phyloP scores from a whole-genome alignment of 1,140 invertebrate species.

The Artemia franciscana region DNA sequence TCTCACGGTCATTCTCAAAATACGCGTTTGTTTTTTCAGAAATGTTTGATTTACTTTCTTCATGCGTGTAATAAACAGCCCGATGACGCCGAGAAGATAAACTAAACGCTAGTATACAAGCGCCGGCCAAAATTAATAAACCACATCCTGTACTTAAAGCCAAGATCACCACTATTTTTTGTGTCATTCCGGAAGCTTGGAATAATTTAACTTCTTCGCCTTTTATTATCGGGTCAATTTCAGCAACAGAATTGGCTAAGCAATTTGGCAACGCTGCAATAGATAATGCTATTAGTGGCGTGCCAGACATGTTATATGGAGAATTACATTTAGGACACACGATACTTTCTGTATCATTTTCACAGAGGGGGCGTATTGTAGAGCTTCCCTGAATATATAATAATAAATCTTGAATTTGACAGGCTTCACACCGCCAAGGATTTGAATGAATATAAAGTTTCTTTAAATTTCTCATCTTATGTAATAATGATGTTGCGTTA shows the following conservation, averaged over 20 bases:
- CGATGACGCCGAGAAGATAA: neutral
- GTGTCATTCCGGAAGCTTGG: neutral
- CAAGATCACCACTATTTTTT: neutral
- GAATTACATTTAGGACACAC: constrained; percentile 10
- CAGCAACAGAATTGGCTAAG: constrained; percentile 12
- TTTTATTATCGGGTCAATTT: neutral
- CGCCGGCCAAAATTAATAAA: neutral
- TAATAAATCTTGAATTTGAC: constrained; percentile 13
- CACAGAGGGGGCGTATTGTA: neutral
- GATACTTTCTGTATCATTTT: neutral
- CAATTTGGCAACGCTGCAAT: constrained; percentile 27
- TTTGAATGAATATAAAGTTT: constrained; percentile 31
- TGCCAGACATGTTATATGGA: constrained; percentile 9
- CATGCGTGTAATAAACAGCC: neutral
- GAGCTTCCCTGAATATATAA: neutral
- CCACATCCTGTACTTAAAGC: neutral
- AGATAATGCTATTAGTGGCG: constrained; percentile 16
- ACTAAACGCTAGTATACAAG: neutral
- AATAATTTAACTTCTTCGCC: neutral
- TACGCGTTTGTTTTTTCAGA: neutral
- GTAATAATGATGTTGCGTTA: constrained; percentile 26
- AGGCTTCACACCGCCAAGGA: constrained; percentile 39
- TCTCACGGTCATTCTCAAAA: neutral
- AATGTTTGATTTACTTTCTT: neutral
- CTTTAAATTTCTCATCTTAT: constrained; percentile 18